phyloP scores from a whole-genome alignment of 2,113 vertebrate species.

The Podarcis cretensis region DNA sequence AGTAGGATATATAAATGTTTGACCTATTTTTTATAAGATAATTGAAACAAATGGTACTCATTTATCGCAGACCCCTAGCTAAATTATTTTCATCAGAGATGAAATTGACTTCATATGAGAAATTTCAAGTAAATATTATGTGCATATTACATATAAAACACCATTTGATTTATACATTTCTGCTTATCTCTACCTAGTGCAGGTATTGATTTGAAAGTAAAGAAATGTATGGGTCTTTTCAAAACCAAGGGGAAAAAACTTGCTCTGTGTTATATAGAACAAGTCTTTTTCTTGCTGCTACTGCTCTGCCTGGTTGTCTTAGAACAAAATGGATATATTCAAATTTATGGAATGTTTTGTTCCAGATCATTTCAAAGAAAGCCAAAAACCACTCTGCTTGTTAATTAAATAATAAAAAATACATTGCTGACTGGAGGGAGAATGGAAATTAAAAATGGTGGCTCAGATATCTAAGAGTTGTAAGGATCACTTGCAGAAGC shows the following conservation, averaged over 20 bases:
- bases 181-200: background rate
- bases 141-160: background rate
- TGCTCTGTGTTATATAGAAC: background rate
- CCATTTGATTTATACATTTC: background rate
- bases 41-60: background rate
- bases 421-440: background rate
- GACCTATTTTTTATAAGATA: background rate
- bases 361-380: background rate
- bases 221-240: background rate
- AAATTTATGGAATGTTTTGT: background rate
- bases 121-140: background rate
- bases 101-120: background rate
- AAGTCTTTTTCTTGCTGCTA: background rate
- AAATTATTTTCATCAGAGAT: background rate
- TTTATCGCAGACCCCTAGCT: background rate
- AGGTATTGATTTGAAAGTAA: background rate
- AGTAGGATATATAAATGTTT: rapidly evolving
- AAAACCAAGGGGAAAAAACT: background rate
- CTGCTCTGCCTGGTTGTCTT: background rate
- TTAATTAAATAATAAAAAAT: background rate
- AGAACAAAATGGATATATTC: background rate
- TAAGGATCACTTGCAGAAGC: background rate
- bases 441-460: background rate
- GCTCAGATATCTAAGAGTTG: background rate
- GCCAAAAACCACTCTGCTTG: background rate